Conservation (phyloP, 2,797 vertebrate genomes). For the Ciconia nigra region DNA sequence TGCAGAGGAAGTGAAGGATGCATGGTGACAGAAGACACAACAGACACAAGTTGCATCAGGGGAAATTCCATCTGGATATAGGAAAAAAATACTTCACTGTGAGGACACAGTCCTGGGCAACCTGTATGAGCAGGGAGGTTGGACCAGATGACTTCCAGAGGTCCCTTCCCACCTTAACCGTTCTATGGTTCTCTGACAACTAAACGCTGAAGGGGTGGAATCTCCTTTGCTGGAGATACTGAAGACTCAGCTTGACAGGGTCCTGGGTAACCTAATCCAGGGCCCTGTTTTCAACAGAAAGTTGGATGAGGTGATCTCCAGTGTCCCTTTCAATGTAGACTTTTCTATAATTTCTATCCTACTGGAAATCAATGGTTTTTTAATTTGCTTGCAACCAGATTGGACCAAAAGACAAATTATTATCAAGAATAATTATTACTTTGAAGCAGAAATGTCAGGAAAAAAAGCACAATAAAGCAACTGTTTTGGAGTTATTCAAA, state of each 20-base stretch:
- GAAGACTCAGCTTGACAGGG: background rate
- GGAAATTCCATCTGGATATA: background rate
- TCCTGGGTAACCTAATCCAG: background rate
- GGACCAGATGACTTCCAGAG: background rate
- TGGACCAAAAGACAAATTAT: background rate
- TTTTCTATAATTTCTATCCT: background rate
- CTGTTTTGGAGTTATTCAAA: background rate
- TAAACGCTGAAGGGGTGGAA: background rate
- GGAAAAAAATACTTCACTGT: background rate
- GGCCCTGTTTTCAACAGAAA: background rate
- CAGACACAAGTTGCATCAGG: background rate
- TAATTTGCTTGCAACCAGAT: background rate
- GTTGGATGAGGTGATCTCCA: background rate
- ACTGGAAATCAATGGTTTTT: background rate
- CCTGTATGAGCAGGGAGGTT: fast-evolving
- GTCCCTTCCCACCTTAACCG: background rate
- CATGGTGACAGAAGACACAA: background rate
- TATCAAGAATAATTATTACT: background rate
- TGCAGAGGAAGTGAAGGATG: background rate
- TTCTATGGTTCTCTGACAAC: background rate
- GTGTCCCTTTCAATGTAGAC: background rate
- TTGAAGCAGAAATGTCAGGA: background rate
- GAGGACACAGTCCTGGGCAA: background rate
- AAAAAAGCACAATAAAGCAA: background rate
- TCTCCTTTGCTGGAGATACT: background rate